A percentile compares a stretch with the other conserved stretches of the same genome.
Conservation (phyloP, 2,888 invertebrate genomes). For the Chesias legatella region DNA sequence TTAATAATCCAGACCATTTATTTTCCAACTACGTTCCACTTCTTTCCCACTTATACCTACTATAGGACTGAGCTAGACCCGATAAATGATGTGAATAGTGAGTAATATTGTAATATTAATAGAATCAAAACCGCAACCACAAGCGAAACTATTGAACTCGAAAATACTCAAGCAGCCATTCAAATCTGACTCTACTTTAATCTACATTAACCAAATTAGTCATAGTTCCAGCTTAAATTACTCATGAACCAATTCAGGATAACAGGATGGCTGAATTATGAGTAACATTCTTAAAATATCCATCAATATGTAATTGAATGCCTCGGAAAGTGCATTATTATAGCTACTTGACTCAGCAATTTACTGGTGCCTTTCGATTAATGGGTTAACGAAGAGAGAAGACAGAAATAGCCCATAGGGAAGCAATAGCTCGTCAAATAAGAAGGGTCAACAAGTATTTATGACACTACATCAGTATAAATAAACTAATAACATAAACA, state of each 20-base stretch:
- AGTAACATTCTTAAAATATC: conserved; percentile 54
- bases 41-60: too few species aligned
- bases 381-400: conserved; percentile 51
- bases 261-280: conserved; percentile 43
- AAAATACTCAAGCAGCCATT: conserved; percentile 3
- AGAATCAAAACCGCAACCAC: background rate
- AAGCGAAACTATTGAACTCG: background rate
- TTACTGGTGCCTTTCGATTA: conserved; percentile 56
- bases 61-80: too few species aligned
- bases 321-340: conserved; percentile 39
- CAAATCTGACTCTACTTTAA: conserved; percentile 10
- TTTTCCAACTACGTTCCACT: too few species aligned
- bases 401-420: conserved; percentile 49
- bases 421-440: background rate
- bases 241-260: conserved; percentile 40
- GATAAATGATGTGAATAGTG: too few species aligned
- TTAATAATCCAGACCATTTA: too few species aligned
- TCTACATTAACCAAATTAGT: conserved; percentile 30
- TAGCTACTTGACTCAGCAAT: conserved; percentile 62
- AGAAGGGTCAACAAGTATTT: too few species aligned
- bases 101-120: too few species aligned
- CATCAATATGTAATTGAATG: conserved; percentile 41
- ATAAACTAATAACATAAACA: too few species aligned
- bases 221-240: conserved; percentile 31
- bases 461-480: too few species aligned